phyloP scores from a whole-genome alignment of 2,797 vertebrate genomes.

The Echiichthys vipera region DNA sequence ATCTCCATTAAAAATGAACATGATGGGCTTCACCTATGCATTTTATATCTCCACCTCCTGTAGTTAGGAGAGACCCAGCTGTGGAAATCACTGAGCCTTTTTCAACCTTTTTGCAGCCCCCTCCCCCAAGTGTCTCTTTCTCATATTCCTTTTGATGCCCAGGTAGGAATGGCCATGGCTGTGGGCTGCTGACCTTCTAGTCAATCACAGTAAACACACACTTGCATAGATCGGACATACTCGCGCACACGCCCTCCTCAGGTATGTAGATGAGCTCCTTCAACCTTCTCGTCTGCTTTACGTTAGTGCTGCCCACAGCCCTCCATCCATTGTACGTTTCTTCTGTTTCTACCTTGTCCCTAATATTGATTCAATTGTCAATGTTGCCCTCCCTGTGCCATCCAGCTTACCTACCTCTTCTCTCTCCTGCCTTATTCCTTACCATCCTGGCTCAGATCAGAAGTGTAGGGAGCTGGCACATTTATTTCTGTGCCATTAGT shows the following conservation, averaged over 20 bases:
- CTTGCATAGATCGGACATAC: constrained; percentile 36
- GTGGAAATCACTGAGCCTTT: constrained; percentile 36
- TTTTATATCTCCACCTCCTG: constrained; percentile 11
- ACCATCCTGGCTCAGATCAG: constrained; percentile 29
- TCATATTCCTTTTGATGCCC: constrained; percentile 60
- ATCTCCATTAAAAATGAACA: not conserved
- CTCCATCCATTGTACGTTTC: too few species aligned
- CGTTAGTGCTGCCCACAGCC: not conserved
- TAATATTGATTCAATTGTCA: constrained; percentile 12
- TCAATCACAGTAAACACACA: constrained; percentile 55
- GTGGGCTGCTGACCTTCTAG: constrained; percentile 38
- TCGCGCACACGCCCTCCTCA: constrained; percentile 37
- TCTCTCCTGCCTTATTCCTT: constrained; percentile 26
- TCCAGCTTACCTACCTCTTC: not conserved
- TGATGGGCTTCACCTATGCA: not conserved
- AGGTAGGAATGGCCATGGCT: constrained; percentile 60
- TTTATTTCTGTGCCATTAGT: constrained; percentile 76
- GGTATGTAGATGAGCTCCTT: constrained; percentile 58
- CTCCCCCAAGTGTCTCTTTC: constrained; percentile 35
- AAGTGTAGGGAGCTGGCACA: constrained; percentile 68
- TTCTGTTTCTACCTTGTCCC: not conserved
- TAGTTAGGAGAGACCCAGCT: constrained; percentile 11
- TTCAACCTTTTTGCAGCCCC: constrained; percentile 28
- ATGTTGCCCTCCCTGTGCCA: constrained; percentile 24
- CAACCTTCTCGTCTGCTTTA: not conserved